phyloP scores from a whole-genome alignment of 2,888 invertebrate genomes.

The Tenodera sinensis region DNA sequence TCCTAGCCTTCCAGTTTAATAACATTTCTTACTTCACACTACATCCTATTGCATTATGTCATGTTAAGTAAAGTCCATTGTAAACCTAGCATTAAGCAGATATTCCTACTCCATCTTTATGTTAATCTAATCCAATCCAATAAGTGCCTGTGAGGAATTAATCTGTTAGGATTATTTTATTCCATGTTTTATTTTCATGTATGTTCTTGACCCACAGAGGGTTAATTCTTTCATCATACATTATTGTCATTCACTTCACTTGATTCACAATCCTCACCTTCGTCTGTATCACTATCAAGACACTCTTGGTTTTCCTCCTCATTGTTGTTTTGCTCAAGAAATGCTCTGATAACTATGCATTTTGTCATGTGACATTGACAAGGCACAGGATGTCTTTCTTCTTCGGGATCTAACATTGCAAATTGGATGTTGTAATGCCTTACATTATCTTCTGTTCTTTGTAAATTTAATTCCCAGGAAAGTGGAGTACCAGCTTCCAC shows the following conservation, averaged over 20 bases:
- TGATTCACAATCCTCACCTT: slow-evolving; percentile 3
- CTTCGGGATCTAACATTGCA: slow-evolving; percentile 63
- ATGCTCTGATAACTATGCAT: slow-evolving; percentile 67
- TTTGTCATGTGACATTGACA: slow-evolving; percentile 74
- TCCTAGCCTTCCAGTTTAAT: too few relatives aligned
- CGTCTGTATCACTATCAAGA: slow-evolving; percentile 6
- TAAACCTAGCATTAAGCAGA: too few relatives aligned
- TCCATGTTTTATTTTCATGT: too few relatives aligned
- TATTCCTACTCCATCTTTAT: too few relatives aligned
- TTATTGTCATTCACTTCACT: background rate
- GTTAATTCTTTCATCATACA: background rate
- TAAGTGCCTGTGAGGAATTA: too few relatives aligned
- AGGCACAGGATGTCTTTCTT: slow-evolving; percentile 70
- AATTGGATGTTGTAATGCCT: slow-evolving; percentile 67
- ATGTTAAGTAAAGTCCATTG: too few relatives aligned
- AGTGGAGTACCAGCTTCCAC: slow-evolving; percentile 62
- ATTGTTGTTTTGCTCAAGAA: slow-evolving; percentile 51
- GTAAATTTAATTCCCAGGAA: slow-evolving; percentile 64
- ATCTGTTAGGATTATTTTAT: too few relatives aligned
- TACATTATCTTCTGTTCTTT: slow-evolving; percentile 47
- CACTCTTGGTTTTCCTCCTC: slow-evolving; percentile 32
- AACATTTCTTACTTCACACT: too few relatives aligned
- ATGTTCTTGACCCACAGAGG: too few relatives aligned
- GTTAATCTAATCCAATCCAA: too few relatives aligned
- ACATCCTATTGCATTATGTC: too few relatives aligned